Evolutionary conservation across 2,113 vertebrate species (phyloP), one percentile per base, ranked within the genome.

Genomic region (Callipepla squamata): DNA sequence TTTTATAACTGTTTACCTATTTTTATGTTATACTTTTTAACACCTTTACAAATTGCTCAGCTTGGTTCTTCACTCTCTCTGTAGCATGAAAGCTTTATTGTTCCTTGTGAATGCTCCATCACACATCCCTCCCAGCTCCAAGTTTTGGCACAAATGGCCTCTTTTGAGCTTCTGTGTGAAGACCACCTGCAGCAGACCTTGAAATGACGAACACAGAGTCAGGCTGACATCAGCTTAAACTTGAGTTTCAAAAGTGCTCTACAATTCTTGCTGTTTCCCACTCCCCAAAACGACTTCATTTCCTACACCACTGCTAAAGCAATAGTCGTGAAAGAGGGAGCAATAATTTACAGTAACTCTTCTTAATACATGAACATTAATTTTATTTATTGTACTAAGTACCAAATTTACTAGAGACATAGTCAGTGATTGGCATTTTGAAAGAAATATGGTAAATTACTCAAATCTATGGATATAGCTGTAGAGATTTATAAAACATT

Each of bases 141-240:
- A 2, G 0, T 69, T 94, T 96, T 81, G 69, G 91, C 93, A 94
- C 85, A 65, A 86, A 68, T 58, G n/a, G 78, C 55, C 50, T 94
- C 78, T 59, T 87, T 87, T 65, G 82, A 96, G 92, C 91, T 97
- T 95, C 96, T 92, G 96, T 96, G 53, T 93, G 88, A 96, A 96
- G 94, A 92, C 94, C 95, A 94, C 94, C 96, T 97, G 92, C 89
- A 95, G 83, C 0, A 94, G 91, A 94, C 79, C 83, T 95, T 94
- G 91, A 93, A 94, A 95, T 81, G 51, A 88, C 84, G 87, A 93
- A 89, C 10, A 1, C 57, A 73, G 78, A 95, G 48, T 89, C 73
- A 73, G 85, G 57, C 82, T 94, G 94, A 95, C 72, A 92, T 95
- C 95, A 92, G 80, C 62, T 91, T 87, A 93, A 93, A 89, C 40